Conservation (phyloP, 2,797 vertebrate species). For the Silurus lanzhouensis region DNA sequence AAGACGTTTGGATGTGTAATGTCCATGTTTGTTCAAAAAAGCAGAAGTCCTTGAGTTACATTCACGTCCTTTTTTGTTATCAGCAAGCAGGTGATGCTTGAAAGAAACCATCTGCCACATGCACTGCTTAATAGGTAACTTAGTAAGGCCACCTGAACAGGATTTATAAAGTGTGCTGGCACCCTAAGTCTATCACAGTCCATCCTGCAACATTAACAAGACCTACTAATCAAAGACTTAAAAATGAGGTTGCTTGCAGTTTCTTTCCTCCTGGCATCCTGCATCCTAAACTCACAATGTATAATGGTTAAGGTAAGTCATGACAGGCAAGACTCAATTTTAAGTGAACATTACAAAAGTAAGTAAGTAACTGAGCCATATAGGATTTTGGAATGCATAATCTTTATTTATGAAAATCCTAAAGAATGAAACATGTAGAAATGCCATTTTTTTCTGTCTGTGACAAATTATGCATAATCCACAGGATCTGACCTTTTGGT, state of each 20-base stretch:
- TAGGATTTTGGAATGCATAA: no score
- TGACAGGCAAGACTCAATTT: neutral
- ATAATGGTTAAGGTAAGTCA: slow-evolving; percentile 47
- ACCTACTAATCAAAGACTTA: neutral
- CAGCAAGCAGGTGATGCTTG: neutral
- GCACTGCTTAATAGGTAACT: slow-evolving; percentile 49
- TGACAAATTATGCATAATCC: neutral
- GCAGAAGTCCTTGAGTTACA: slow-evolving; percentile 37
- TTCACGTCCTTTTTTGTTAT: slow-evolving; percentile 47
- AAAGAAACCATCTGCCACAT: slow-evolving; percentile 4
- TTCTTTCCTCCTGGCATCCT: slow-evolving; percentile 30
- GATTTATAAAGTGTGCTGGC: slow-evolving; percentile 31
- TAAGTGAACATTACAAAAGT: slow-evolving; percentile 16
- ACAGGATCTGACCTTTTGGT: neutral
- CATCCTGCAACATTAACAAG: neutral
- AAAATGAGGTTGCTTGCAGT: slow-evolving; percentile 39
- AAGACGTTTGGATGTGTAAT: neutral
- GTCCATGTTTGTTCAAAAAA: slow-evolving; percentile 28
- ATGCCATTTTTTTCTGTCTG: neutral
- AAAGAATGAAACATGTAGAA: no score
- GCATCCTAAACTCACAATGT: slow-evolving; percentile 38
- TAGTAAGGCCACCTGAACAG: slow-evolving; percentile 36
- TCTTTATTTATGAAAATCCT: no score
- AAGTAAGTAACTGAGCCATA: neutral
- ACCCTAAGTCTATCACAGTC: neutral